A percentile compares a stretch with the other conserved stretches of the same genome.
These are phyloP conservation scores for Chaetodon trifasciatus DNA, from an alignment of 2,797 vertebrate genomes.

Conservation along the genomic window DNA sequence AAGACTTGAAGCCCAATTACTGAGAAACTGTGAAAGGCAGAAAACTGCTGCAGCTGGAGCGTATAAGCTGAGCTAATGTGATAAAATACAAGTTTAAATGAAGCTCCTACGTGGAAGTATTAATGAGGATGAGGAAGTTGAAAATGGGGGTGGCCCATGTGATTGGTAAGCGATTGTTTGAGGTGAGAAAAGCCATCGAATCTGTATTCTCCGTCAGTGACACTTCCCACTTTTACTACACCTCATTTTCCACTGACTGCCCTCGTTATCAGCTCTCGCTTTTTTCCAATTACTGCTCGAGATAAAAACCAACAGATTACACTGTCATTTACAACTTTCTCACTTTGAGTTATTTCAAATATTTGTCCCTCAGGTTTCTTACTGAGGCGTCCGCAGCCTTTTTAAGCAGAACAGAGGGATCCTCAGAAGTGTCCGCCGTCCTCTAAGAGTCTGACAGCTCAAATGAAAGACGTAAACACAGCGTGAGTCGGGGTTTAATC, in stretches of 20 bases:
- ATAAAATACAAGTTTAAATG: neutral
- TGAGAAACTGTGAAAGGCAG: neutral
- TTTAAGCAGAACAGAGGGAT: neutral
- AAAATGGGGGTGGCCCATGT: neutral
- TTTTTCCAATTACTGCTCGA: constrained; percentile 19
- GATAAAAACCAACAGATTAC: constrained; percentile 45
- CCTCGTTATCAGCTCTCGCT: neutral
- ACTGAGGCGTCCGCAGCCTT: too few relatives aligned
- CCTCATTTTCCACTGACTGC: constrained; percentile 39
- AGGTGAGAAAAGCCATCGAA: constrained; percentile 33
- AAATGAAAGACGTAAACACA: neutral
- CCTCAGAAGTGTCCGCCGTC: neutral
- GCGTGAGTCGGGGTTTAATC: constrained; percentile 18
- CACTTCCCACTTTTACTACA: constrained; percentile 16
- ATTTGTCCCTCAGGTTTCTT: neutral
- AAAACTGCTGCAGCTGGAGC: neutral
- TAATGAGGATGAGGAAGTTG: neutral
- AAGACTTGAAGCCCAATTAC: neutral
- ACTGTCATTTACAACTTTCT: neutral
- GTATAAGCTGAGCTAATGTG: neutral
- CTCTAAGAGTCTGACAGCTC: neutral
- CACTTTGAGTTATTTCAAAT: constrained; percentile 1
- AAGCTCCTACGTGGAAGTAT: neutral
- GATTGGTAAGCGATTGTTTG: constrained; percentile 25
- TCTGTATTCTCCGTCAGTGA: constrained; percentile 20